Base-by-base conservation (phyloP, 2,113 vertebrate species). In the Ptilorrhoa leucosticta region DNA sequence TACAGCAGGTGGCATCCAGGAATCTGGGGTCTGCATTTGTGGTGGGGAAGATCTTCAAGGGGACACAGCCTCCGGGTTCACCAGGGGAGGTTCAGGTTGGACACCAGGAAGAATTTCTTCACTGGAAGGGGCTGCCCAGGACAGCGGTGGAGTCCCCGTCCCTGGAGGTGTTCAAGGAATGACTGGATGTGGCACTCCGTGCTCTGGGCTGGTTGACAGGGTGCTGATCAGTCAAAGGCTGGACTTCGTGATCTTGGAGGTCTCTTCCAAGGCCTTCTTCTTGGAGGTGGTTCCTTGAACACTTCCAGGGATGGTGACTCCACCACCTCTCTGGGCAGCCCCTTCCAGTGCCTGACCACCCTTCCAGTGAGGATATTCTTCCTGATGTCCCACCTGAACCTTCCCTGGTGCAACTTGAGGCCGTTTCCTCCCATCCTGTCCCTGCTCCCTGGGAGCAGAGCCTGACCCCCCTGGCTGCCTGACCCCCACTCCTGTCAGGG, bases 331-430 rank as follows among this genome's bases (percentile, higher is more conserved):
- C 45, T 51, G 51, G 28, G 37, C 51, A 81, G 37, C 68, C n/a
- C 7, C 4, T 66, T 51, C 33, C 60, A 66, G 21, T 27, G 50
- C 23, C 37, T 73, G 60, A 9, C 45, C 40, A 30, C 16, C 24
- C 18, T 26, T 28, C 26, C 53, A 21, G 20, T 26, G 60, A 26
- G 20, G 28, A 82, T 66, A 39, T 75, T 51, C 33, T 60, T 58
- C 60, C 45, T 75, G 19, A 23, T 73, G 44, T 16, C 53, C 26
- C 15, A 19, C 21, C n/a, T 76, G 40, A 47, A 1, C 17, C 24
- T 69, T 1, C 11, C 2, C 12, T 61, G n/a, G n/a, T 0, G 0
- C 21, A 69, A 5, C n/a, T 0, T 0, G 2, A 69, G 21, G 6
- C 47, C 0, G 0, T 54, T 47, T 1, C 17, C 24, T 69, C 40